Conservation (phyloP, 2,888 invertebrate species). For the Mimumesa dahlbomi region DNA sequence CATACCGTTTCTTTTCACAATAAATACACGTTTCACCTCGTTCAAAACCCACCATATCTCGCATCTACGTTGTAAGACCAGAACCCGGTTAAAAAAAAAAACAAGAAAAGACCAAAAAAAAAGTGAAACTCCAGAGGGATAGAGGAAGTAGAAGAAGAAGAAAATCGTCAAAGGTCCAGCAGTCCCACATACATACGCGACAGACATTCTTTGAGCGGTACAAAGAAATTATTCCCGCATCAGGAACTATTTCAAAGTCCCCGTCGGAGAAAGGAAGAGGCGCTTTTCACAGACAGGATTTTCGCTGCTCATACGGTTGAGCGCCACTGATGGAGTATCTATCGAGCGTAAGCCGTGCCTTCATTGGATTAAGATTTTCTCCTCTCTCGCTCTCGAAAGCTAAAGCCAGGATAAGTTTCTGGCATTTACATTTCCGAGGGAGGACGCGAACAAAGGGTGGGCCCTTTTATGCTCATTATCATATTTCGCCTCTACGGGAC, state of each 20-base stretch:
- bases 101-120: too few relatives aligned
- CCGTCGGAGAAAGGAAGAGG: background rate
- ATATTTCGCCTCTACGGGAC: slow-evolving; percentile 20
- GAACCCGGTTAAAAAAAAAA: too few relatives aligned
- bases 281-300: slow-evolving; percentile 7
- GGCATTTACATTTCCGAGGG: slow-evolving; percentile 40
- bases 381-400: slow-evolving; percentile 12
- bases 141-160: background rate
- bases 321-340: slow-evolving; percentile 21
- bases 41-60: too few relatives aligned
- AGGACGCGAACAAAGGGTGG: slow-evolving; percentile 8
- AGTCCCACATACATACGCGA: background rate
- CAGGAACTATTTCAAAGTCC: background rate
- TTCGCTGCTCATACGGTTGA: slow-evolving; percentile 13
- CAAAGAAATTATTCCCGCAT: slow-evolving; percentile 1
- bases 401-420: slow-evolving; percentile 38
- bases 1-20: too few relatives aligned
- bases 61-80: too few relatives aligned
- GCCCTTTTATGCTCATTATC: slow-evolving; percentile 36
- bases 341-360: slow-evolving; percentile 41
- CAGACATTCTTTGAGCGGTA: background rate
- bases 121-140: too few relatives aligned
- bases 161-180: background rate
- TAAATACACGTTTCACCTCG: too few relatives aligned
- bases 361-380: slow-evolving; percentile 49